These are phyloP conservation scores for Merodon equestris DNA, from an alignment of 2,888 invertebrate species.

Conservation along the genomic window DNA sequence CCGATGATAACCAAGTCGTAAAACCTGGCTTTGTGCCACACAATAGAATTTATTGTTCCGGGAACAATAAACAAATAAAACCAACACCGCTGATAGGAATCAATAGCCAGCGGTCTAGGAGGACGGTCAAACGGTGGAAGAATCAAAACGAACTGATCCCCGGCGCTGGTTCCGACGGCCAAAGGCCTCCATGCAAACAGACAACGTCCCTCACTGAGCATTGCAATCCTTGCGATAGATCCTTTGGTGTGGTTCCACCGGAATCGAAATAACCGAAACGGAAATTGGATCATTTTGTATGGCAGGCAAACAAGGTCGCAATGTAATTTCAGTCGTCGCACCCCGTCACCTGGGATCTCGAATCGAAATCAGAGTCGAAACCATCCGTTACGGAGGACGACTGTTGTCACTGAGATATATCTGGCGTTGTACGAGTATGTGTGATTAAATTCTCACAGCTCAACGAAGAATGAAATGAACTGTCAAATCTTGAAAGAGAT, in stretches of 20 bases:
- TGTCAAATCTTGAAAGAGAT: conserved; percentile 69
- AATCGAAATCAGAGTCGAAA: background rate
- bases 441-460: conserved; percentile 68
- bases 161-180: too few species aligned
- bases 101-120: too few species aligned
- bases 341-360: conserved; percentile 56
- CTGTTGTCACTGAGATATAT: conserved; percentile 20
- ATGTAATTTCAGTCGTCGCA: conserved; percentile 43
- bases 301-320: conserved; percentile 47
- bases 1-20: too few species aligned
- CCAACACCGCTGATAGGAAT: background rate
- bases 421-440: conserved; percentile 56
- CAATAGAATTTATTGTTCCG: conserved; percentile 49
- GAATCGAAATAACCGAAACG: conserved; percentile 53
- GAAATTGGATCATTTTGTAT: conserved; percentile 62
- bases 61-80: conserved; percentile 41
- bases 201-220: too few species aligned
- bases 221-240: too few species aligned
- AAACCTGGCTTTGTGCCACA: conserved; percentile 23
- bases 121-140: too few species aligned
- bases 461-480: conserved; percentile 69
- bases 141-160: too few species aligned
- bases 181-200: conserved; percentile 50
- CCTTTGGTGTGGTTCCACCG: background rate
- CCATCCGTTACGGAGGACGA: conserved; percentile 11